phyloP scores from a whole-genome alignment of 2,797 vertebrate genomes.

The Hapalemur alaotrensis region DNA sequence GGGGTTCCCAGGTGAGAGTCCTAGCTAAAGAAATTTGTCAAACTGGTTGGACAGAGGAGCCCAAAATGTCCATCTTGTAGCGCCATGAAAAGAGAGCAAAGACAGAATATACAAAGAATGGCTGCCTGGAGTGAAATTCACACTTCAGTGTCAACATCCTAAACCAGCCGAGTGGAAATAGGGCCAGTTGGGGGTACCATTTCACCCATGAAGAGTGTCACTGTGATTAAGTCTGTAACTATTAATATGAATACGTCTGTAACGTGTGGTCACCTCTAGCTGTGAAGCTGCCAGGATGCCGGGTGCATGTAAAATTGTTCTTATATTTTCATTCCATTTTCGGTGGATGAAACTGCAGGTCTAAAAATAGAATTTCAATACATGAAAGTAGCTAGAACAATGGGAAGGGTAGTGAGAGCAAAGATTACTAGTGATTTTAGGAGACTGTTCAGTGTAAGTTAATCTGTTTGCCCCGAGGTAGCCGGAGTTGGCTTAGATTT shows the following conservation, averaged over 20 bases:
- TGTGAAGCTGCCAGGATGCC: not conserved
- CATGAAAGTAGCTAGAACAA: not conserved
- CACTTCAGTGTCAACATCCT: not conserved
- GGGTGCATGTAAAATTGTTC: not conserved
- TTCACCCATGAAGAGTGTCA: not conserved
- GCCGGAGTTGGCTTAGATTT: not conserved
- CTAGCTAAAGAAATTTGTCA: not conserved
- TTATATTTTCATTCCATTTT: not conserved
- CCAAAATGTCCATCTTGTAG: not conserved
- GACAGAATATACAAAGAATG: not conserved
- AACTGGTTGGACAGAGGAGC: not conserved
- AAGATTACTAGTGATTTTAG: no score
- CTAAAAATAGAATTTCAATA: not conserved
- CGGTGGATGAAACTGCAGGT: not conserved
- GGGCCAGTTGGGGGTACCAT: not conserved
- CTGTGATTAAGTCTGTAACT: not conserved
- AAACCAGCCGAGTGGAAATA: not conserved
- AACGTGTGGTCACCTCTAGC: not conserved
- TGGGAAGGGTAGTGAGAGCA: not conserved
- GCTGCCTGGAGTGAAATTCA: not conserved
- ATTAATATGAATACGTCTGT: not conserved
- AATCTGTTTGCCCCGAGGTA: accelerated
- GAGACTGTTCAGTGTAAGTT: not conserved
- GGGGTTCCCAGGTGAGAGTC: not conserved
- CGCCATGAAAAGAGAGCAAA: not conserved